These are phyloP conservation scores for Orthonevra nobilis DNA, from an alignment of 2,888 invertebrate species.

Conservation along the genomic window DNA sequence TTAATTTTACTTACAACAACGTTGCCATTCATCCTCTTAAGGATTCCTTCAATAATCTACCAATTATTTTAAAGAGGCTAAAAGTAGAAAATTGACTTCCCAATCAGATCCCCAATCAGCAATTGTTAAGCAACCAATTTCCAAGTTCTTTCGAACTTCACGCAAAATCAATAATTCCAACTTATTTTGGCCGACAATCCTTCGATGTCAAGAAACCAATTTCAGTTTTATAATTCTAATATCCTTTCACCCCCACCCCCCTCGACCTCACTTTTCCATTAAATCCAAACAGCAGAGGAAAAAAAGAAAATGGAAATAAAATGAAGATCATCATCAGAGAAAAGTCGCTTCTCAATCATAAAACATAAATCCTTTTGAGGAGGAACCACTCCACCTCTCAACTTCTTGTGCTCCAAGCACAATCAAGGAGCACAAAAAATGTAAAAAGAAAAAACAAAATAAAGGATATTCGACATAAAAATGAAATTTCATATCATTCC, in stretches of 20 bases:
- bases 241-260: too few species aligned
- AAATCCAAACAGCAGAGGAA: too few species aligned
- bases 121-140: conserved; percentile 8
- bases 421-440: not conserved
- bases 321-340: too few species aligned
- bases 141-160: conserved; percentile 18
- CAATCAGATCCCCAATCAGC: not conserved
- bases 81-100: not conserved
- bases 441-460: conserved; percentile 13
- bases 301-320: too few species aligned
- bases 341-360: conserved; percentile 39
- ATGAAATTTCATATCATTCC: conserved; percentile 57
- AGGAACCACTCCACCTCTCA: not conserved
- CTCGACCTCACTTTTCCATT: not conserved
- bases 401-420: not conserved
- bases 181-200: not conserved
- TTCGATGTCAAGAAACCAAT: not conserved
- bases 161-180: not conserved
- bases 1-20: too few species aligned
- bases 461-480: conserved; percentile 43
- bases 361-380: conserved; percentile 30
- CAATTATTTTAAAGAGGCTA: not conserved
- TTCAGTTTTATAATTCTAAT: not conserved
- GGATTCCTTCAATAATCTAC: too few species aligned
- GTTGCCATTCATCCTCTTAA: too few species aligned